These are phyloP conservation scores for Thymelicus acteon DNA, from an alignment of 2,888 invertebrate genomes.

Conservation along the genomic window DNA sequence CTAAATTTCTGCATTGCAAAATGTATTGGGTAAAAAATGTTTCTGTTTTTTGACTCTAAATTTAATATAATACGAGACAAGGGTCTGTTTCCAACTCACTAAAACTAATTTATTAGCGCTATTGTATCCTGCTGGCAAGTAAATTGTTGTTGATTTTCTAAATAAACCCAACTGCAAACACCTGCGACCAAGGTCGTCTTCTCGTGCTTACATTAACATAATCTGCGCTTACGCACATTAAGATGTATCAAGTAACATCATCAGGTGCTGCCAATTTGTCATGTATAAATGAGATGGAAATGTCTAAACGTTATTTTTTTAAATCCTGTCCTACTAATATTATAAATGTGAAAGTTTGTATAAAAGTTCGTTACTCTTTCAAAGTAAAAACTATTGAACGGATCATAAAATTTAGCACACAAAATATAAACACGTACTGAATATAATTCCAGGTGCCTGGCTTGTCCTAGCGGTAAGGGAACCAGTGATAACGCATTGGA, in stretches of 20 bases:
- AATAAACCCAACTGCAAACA: constrained; percentile 35
- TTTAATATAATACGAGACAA: background rate
- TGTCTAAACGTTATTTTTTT: background rate
- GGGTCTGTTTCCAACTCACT: background rate
- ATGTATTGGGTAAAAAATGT: too few relatives aligned
- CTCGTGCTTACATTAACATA: constrained; percentile 43
- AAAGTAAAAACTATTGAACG: too few relatives aligned
- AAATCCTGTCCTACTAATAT: too few relatives aligned
- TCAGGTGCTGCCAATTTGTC: constrained; percentile 63
- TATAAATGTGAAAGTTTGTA: too few relatives aligned
- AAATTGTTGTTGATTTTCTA: constrained; percentile 11
- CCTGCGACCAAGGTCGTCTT: constrained; percentile 44
- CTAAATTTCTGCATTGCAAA: too few relatives aligned
- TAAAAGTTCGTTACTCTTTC: too few relatives aligned
- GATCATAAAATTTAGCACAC: too few relatives aligned
- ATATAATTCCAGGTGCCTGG: constrained; percentile 79
- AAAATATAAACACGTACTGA: background rate
- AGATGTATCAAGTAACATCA: constrained; percentile 47
- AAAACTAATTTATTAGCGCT: background rate
- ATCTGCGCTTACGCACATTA: constrained; percentile 36
- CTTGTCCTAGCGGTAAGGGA: constrained; percentile 85
- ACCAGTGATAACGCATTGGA: constrained; percentile 81
- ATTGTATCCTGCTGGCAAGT: background rate
- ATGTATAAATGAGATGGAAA: constrained; percentile 22
- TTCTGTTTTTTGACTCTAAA: too few relatives aligned